Base-by-base conservation (phyloP, 1,140 invertebrate species). In the Homalodisca vitripennis region DNA sequence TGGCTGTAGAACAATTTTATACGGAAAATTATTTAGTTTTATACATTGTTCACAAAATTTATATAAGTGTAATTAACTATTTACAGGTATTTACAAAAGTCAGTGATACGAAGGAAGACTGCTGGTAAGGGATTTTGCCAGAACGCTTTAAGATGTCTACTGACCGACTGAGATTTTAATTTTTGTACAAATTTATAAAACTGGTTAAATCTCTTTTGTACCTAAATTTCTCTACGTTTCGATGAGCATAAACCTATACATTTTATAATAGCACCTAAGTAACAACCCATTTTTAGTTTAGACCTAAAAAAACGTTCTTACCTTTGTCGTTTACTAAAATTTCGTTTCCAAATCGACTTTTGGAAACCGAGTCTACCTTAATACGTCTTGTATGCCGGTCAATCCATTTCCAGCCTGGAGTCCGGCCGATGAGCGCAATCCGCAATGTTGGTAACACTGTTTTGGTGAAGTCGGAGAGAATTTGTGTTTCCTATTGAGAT, bases 171-270 rank as follows among this genome's bases (percentile, higher is more conserved):
- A 27, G 24, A 60, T 60, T 60, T 60, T 27, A 17, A 60, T 60
- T 60, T 60, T 60, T 51, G 48, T 60, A 60, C 55, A 60, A 60
- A 60, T 60, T 60, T 60, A 60, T 60, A 60, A 60, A 60, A 60
- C 24, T 60, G 55, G 13, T 53, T 60, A 60, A 60, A 22, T 10
- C 34, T 6, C n/a, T 51, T 51, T 51, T 60, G 22, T 60, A 60
- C 55, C 55, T 60, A 60, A 27, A 60, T 27, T n/a, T 60, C 12
- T 26, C 55, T 60, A 60, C 14, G 27, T 60, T 27, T 60, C 55
- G 29, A 60, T 60, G 55, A 60, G 55, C 55, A 60, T 60, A 60
- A 60, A 60, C 27, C 27, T 60, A 27, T 27, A 27, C 26, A 10
- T 60, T 27, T 60, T 60, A 60, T 30, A 60, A 60, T 60, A 60